Base-by-base conservation (phyloP, 1,140 invertebrate species). In the Oryzaephilus surinamensis region DNA sequence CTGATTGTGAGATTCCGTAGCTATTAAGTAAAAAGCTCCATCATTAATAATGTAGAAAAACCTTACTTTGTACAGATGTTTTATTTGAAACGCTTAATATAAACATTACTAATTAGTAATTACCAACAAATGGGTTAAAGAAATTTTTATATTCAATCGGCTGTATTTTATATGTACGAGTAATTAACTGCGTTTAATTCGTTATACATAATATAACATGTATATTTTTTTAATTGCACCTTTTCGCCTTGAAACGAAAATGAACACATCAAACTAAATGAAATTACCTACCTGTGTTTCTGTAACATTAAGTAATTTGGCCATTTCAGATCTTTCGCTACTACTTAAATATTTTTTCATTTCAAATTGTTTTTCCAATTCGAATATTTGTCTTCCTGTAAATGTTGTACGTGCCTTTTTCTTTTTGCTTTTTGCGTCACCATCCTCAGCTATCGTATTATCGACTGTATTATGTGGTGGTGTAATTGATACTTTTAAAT, bases 381-480 rank as follows among this genome's bases (percentile, higher is more conserved):
- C 92, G 66, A 94, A 96, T 58, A 96, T 95, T 70, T 96, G 92
- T 32, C 89, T 62, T 2, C 91, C 92, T 0, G 91, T 94, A 69
- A 96, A 96, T 0, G 91, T 95, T 10, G 92, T 96, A 43, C 92
- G 68, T 0, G 91, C 90, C 58, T 96, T 96, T 67, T 95, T 95
- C 67, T 92, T 85, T 55, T 90, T 87, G 20, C 72, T 66, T 33
- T 78, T 78, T 32, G 72, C 70, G 12, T 72, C 72, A 23, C 71
- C 71, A 38, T 61, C 63, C 12, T 73, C 67, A 16, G 71, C 71
- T 50, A 77, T 74, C 11, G 1, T 58, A 44, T 38, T 58, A 24
- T 24, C 11, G 8, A 5, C 19, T 24, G 6, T n/a, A 17, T 45
- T 27, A 23, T 17, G 13, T 31, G 23, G 15, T 23, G 38, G 20